Evolutionary conservation across 2,888 invertebrate species (phyloP).

Genomic region (Drosophila rellima): DNA sequence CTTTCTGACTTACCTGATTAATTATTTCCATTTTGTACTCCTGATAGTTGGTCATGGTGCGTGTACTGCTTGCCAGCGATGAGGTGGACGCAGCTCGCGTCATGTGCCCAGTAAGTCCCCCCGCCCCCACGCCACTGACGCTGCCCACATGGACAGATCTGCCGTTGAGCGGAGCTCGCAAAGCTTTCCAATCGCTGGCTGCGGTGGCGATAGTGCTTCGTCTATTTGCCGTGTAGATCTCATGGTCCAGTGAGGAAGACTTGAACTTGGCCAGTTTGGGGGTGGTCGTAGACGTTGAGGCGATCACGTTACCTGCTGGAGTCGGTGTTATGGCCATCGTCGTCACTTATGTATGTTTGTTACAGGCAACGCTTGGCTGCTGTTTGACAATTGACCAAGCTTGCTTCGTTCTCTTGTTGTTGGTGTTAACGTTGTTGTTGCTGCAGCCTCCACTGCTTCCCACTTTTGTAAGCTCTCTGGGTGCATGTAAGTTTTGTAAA

Average conservation of each 20-base stretch:
- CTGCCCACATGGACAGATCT: slow-evolving; percentile 51
- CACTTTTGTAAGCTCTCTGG: slow-evolving; percentile 28
- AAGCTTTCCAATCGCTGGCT: slow-evolving; percentile 70
- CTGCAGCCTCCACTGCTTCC: slow-evolving; percentile 6
- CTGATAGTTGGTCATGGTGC: slow-evolving; percentile 82
- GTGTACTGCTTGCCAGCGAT: slow-evolving; percentile 80
- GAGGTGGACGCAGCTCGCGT: slow-evolving; percentile 82
- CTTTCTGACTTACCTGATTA: slow-evolving; percentile 80
- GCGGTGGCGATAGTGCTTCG: slow-evolving; percentile 73
- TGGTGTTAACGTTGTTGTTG: no score
- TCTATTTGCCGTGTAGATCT: slow-evolving; percentile 77
- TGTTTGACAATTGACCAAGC: no score
- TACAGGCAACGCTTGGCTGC: slow-evolving; percentile 28
- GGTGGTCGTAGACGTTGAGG: slow-evolving; percentile 28
- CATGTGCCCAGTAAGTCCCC: slow-evolving; percentile 58
- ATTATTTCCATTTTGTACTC: slow-evolving; percentile 85
- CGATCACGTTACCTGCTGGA: slow-evolving; percentile 22
- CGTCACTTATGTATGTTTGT: slow-evolving; percentile 44
- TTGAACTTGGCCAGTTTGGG: slow-evolving; percentile 72
- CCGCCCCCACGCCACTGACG: slow-evolving; percentile 29
- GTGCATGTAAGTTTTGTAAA: slow-evolving; percentile 71
- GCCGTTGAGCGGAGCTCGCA: slow-evolving; percentile 65
- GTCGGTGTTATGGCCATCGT: slow-evolving; percentile 65
- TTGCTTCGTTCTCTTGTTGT: no score
- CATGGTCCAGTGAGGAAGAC: slow-evolving; percentile 81